Percentiles rank a stretch among this genome's conserved stretches.
Evolutionary conservation across 2,113 vertebrate species (phyloP).

Genomic region (Pardalotus punctatus): DNA sequence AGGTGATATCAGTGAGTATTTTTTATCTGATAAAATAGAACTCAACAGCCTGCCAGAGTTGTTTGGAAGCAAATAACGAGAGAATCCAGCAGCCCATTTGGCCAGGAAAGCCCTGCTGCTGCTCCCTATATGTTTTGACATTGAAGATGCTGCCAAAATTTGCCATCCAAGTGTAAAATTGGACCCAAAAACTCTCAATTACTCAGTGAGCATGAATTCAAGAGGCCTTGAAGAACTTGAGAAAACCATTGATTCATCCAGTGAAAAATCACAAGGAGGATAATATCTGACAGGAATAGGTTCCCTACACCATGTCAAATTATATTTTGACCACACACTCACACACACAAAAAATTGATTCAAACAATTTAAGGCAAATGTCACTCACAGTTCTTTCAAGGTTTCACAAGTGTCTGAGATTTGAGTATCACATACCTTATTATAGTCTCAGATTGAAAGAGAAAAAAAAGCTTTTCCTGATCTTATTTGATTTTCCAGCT

Average conservation of each 20-base stretch:
- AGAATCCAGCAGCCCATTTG: neutral
- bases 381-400: neutral
- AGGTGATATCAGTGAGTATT: neutral
- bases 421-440: neutral
- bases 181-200: neutral
- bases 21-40: neutral
- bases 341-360: neutral
- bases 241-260: neutral
- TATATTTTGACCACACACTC: neutral
- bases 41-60: neutral
- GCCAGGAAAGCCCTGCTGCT: neutral
- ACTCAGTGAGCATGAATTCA: neutral
- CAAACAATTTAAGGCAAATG: neutral
- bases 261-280: neutral
- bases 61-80: neutral
- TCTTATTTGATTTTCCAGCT: neutral
- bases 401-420: neutral
- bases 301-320: neutral
- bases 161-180: neutral
- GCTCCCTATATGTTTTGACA: neutral
- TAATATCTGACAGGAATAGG: neutral
- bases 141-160: neutral
- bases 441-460: neutral
- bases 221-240: neutral
- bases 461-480: neutral